Evolutionary conservation across 2,888 invertebrate species (phyloP).

Genomic region (Zonitis immaculata): DNA sequence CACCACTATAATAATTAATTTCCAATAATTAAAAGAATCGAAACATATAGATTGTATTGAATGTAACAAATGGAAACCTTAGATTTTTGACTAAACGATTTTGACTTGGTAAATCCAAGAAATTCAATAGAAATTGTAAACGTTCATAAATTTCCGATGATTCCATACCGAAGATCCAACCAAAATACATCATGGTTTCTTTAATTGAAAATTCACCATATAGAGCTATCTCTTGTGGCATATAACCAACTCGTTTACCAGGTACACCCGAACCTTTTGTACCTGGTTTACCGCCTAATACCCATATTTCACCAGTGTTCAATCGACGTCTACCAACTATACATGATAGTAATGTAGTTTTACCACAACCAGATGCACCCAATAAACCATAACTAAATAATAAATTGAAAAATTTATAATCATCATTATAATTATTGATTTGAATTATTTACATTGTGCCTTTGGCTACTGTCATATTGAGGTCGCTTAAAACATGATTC

Average conservation of each 20-base stretch:
- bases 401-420: too few species aligned
- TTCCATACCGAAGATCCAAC: constrained; percentile 92
- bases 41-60: too few species aligned
- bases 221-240: constrained; percentile 90
- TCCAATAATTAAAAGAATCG: constrained; percentile 46
- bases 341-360: constrained; percentile 88
- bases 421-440: constrained; percentile 42
- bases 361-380: constrained; percentile 96
- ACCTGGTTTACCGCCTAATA: constrained; percentile 86
- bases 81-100: constrained; percentile 75
- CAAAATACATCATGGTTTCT: constrained; percentile 95
- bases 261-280: constrained; percentile 87
- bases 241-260: constrained; percentile 92
- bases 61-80: constrained; percentile 50
- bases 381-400: constrained; percentile 80
- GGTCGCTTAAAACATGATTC: constrained; percentile 80
- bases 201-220: constrained; percentile 90
- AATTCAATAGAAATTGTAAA: constrained; percentile 80
- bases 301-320: constrained; percentile 83
- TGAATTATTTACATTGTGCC: constrained; percentile 98
- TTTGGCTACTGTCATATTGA: constrained; percentile 90
- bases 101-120: constrained; percentile 84
- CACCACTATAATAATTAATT: too few species aligned
- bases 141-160: constrained; percentile 74
- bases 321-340: constrained; percentile 83